phyloP scores from a whole-genome alignment of 2,888 invertebrate species.

The Tryphoninae sp. region DNA sequence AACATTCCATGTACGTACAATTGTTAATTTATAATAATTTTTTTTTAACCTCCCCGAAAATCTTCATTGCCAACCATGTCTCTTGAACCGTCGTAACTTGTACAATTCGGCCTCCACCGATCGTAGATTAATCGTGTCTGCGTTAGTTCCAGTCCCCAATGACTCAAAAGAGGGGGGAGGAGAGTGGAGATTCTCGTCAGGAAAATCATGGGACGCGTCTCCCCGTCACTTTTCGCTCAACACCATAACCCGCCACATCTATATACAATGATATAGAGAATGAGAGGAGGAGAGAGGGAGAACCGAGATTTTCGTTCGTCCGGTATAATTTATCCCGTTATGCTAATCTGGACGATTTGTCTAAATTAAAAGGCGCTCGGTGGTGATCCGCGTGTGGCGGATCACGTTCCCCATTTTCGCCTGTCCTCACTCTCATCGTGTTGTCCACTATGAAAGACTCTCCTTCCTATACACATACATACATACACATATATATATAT shows the following conservation, averaged over 20 bases:
- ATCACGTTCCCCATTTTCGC: slow-evolving; percentile 68
- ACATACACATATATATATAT: background rate
- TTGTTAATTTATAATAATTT: no score
- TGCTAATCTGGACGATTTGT: slow-evolving; percentile 82
- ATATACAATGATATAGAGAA: background rate
- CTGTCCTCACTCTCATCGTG: slow-evolving; percentile 55
- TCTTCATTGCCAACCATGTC: no score
- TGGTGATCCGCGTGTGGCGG: slow-evolving; percentile 68
- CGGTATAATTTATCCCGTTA: slow-evolving; percentile 81
- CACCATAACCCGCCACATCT: background rate
- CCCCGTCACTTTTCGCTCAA: slow-evolving; percentile 42
- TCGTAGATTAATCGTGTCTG: background rate
- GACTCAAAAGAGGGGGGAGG: slow-evolving; percentile 5
- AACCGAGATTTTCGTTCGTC: slow-evolving; percentile 74
- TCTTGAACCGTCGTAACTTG: background rate
- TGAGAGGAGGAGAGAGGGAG: slow-evolving; percentile 14
- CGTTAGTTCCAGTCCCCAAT: background rate
- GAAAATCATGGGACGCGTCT: slow-evolving; percentile 49
- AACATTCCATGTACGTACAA: no score
- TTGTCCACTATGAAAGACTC: slow-evolving; percentile 7
- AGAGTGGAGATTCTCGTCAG: slow-evolving; percentile 23
- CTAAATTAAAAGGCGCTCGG: slow-evolving; percentile 80
- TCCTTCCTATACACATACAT: slow-evolving; percentile 20
- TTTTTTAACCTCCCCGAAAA: no score
- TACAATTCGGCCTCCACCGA: background rate